phyloP scores from a whole-genome alignment of 2,888 invertebrate genomes.

The Hemaris fuciformis region DNA sequence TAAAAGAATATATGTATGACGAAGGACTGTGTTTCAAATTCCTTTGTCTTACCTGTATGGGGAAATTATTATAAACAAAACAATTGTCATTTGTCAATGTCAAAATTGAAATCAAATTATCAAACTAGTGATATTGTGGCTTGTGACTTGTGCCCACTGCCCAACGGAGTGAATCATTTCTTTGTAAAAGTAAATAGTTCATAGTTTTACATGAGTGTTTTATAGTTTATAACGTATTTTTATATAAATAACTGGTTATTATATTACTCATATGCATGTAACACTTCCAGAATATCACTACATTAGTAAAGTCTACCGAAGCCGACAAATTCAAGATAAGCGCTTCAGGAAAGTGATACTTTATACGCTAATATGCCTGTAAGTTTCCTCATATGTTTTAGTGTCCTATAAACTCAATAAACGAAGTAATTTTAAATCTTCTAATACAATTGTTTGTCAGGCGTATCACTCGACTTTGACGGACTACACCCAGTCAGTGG shows the following conservation, averaged over 20 bases:
- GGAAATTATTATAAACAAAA: neutral
- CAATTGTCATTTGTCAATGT: neutral
- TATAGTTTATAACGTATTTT: neutral
- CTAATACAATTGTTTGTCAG: conserved; percentile 71
- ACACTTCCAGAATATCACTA: neutral
- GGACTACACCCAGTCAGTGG: conserved; percentile 87
- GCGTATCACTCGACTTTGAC: conserved; percentile 97
- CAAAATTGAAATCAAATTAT: neutral
- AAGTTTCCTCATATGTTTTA: conserved; percentile 21
- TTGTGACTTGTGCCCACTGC: too few species aligned
- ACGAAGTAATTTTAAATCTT: neutral
- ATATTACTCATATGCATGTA: neutral
- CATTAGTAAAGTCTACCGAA: neutral
- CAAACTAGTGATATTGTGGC: neutral
- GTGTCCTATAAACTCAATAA: neutral
- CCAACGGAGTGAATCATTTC: conserved; percentile 2
- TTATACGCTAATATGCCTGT: conserved; percentile 45
- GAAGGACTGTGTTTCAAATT: too few species aligned
- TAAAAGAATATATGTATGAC: too few species aligned
- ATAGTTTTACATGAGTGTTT: too few species aligned
- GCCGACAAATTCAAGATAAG: neutral
- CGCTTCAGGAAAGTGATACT: conserved; percentile 1
- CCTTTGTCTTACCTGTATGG: too few species aligned
- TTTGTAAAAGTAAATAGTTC: neutral
- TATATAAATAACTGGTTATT: neutral